Base-by-base conservation (phyloP, 2,113 vertebrate genomes). In the Salvator merianae region DNA sequence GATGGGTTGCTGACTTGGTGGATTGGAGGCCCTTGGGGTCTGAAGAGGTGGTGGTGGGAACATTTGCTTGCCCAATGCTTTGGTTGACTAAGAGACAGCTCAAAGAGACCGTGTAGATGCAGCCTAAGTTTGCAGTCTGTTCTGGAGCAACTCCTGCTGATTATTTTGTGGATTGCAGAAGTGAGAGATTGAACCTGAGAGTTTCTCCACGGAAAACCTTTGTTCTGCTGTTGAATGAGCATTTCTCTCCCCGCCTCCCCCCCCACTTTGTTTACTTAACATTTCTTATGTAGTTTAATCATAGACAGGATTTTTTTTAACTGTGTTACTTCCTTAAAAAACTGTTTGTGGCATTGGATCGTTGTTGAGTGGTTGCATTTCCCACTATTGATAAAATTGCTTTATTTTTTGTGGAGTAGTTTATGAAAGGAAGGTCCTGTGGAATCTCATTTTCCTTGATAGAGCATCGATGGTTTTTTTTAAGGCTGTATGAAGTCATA, bases 361-460 rank as follows among this genome's bases (percentile, higher is more conserved):
- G 66, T 3, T 63, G 81, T 90, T 83, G 82, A 78, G 78, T 90
- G 89, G 84, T 89, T 69, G 55, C 18, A 88, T 89, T 90, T 86
- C 89, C 69, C 88, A 72, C 84, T 81, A 86, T 83, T 91, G 82
- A 89, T 94, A 88, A 88, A 82, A 85, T 91, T 77, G 40, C 43
- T 89, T 89, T 95, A 82, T 93, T 95, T 95, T 90, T 76, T 84
- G 93, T 94, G 91, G 78, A 84, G 75, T 82, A 0, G 0, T 62
- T 86, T 79, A 91, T 86, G 85, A 72, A 92, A 75, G 63, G 73
- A 91, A 92, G 93, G 87, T 87, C 90, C 88, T 90, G 40, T 87
- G 83, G 73, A 91, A 86, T 93, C 75, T 94, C 90, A 91, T 91
- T 72, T 92, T 92, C 69, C 81, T 88, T 88, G 94, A 96, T 96